Evolutionary conservation across 2,113 vertebrate species (phyloP).

Genomic region (Nothobranchius furzeri): DNA sequence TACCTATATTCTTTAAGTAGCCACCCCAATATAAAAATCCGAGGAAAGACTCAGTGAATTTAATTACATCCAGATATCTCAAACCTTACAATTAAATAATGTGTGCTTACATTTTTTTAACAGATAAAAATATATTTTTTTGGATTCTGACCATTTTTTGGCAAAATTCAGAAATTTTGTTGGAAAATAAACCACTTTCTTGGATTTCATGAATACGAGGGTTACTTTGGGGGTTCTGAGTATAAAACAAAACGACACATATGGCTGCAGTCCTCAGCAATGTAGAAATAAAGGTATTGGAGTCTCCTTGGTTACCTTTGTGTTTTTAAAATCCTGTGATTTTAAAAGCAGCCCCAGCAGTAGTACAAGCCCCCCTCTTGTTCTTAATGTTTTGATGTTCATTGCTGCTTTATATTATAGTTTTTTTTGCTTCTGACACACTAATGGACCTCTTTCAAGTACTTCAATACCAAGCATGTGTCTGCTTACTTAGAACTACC

Average conservation of each 20-base stretch:
- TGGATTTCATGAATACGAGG: too few relatives aligned
- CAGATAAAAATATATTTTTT: too few relatives aligned
- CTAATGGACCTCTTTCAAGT: conserved; percentile 36
- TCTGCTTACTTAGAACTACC: conserved; percentile 44
- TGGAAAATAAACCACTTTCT: too few relatives aligned
- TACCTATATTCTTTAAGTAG: too few relatives aligned
- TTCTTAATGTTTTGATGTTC: conserved; percentile 14
- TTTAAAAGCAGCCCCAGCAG: conserved; percentile 10
- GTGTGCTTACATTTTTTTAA: too few relatives aligned
- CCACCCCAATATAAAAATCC: too few relatives aligned
- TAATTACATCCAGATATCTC: too few relatives aligned
- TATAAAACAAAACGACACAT: neutral
- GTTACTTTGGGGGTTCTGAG: neutral
- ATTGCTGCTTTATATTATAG: conserved; percentile 12
- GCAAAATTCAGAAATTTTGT: too few relatives aligned
- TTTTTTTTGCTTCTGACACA: conserved; percentile 17
- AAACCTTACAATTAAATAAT: too few relatives aligned
- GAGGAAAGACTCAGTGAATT: too few relatives aligned
- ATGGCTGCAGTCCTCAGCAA: neutral
- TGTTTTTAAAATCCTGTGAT: neutral
- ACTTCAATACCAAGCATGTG: conserved; percentile 30
- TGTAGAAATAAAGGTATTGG: neutral
- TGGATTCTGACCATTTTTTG: too few relatives aligned
- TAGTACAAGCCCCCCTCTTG: conserved; percentile 1
- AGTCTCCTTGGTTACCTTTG: neutral